phyloP scores from a whole-genome alignment of 1,140 invertebrate genomes.

The Triops cancriformis region DNA sequence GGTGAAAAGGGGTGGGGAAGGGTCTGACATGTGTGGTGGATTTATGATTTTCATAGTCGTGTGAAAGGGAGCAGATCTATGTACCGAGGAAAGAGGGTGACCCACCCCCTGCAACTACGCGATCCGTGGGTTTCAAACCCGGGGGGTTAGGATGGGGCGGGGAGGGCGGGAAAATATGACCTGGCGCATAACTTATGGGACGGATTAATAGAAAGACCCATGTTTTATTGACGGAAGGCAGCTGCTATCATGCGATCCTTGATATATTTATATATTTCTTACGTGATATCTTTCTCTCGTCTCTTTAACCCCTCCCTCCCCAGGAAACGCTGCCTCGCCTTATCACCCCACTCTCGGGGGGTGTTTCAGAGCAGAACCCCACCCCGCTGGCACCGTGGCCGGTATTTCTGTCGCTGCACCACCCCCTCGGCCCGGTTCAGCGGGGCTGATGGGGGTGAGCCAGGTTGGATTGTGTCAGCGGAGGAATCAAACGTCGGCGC shows the following conservation, averaged over 20 bases:
- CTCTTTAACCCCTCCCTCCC: background rate
- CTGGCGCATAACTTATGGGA: constrained; percentile 24
- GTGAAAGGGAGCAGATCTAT: constrained; percentile 17
- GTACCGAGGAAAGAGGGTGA: background rate
- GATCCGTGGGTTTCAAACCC: background rate
- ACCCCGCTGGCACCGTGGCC: too few species aligned
- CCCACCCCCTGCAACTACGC: background rate
- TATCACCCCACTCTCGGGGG: background rate
- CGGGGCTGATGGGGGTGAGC: background rate
- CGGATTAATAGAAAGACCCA: constrained; percentile 24
- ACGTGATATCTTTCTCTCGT: too few species aligned
- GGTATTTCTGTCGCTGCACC: too few species aligned
- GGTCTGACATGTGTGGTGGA: constrained; percentile 11
- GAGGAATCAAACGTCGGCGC: background rate
- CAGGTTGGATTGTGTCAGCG: background rate
- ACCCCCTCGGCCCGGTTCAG: too few species aligned
- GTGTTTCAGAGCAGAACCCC: background rate
- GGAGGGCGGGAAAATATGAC: constrained; percentile 13
- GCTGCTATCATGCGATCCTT: constrained; percentile 4
- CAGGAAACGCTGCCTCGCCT: background rate
- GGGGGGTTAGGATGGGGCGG: background rate
- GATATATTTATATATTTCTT: constrained; percentile 6
- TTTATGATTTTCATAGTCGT: constrained; percentile 25
- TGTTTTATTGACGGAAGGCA: constrained; percentile 23
- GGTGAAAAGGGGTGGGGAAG: constrained; percentile 12